A percentile compares a stretch with the other conserved stretches of the same genome.
phyloP scores from a whole-genome alignment of 2,113 vertebrate genomes.

The Antennarius striatus region DNA sequence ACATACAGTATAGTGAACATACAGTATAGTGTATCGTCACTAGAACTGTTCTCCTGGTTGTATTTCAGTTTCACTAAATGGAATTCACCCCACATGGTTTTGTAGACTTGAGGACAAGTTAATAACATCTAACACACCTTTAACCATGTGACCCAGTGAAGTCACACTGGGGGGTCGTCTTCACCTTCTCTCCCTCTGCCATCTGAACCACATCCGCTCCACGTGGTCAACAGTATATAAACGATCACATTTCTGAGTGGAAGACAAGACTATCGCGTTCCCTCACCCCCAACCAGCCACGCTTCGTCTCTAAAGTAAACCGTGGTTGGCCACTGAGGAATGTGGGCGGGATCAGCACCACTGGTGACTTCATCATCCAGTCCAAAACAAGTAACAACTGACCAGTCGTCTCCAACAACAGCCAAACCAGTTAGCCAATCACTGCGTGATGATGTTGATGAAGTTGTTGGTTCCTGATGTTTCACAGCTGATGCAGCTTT shows the following conservation, averaged over 20 bases:
- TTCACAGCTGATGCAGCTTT: too few species aligned
- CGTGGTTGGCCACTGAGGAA: constrained; percentile 27
- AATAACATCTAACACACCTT: constrained; percentile 8
- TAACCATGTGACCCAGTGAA: not conserved
- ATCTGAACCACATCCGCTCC: constrained; percentile 23
- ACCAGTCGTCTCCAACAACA: too few species aligned
- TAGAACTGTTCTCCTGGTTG: too few species aligned
- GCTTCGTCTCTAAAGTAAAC: constrained; percentile 42
- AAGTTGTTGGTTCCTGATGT: too few species aligned
- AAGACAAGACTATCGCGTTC: constrained; percentile 33
- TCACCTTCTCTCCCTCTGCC: constrained; percentile 23
- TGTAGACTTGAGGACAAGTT: not conserved
- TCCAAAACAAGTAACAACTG: too few species aligned
- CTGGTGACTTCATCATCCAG: constrained; percentile 7
- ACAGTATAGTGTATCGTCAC: too few species aligned
- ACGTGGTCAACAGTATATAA: constrained; percentile 21
- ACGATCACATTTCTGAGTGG: constrained; percentile 30
- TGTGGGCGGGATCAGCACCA: constrained; percentile 12
- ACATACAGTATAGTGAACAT: too few species aligned
- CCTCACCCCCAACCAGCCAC: constrained; percentile 18
- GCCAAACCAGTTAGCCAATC: too few species aligned
- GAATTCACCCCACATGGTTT: too few species aligned
- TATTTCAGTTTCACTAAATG: too few species aligned
- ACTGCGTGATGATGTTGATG: too few species aligned
- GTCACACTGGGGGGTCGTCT: constrained; percentile 18